Conservation (phyloP, 2,113 vertebrate genomes). For the Aspidoscelis tigris region DNA sequence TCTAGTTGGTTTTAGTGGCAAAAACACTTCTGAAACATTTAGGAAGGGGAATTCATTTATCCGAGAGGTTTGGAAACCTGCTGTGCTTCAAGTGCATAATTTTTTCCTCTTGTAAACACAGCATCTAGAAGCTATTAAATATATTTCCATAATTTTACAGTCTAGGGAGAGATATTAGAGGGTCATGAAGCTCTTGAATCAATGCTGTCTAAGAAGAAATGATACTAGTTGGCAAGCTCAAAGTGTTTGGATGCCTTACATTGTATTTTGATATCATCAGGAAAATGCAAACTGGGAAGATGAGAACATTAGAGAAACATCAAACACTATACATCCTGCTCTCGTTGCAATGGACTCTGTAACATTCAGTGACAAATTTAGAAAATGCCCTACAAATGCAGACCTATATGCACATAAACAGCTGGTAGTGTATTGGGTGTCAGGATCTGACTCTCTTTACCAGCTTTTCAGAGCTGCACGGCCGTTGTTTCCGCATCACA, state of each 20-base stretch:
- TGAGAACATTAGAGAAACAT: conserved; percentile 1
- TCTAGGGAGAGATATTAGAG: conserved; percentile 46
- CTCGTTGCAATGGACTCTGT: conserved; percentile 31
- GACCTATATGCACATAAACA: neutral
- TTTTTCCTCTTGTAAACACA: neutral
- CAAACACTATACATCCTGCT: conserved; percentile 34
- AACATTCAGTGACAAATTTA: conserved; percentile 24
- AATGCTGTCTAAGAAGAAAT: conserved; percentile 49
- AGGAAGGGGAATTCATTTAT: conserved; percentile 49
- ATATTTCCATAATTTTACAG: conserved; percentile 52
- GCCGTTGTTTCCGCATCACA: neutral
- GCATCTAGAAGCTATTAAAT: conserved; percentile 33
- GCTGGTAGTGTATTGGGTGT: neutral
- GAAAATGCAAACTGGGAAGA: neutral
- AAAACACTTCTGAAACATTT: conserved; percentile 46
- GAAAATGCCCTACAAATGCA: conserved; percentile 25
- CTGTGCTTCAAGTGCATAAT: neutral
- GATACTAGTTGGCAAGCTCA: conserved; percentile 51
- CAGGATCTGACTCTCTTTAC: neutral
- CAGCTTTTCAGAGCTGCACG: neutral
- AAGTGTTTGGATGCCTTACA: conserved; percentile 37
- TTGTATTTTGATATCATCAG: conserved; percentile 48
- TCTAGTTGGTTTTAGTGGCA: neutral
- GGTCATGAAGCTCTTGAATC: conserved; percentile 58
- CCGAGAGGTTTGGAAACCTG: neutral